Percentiles rank a stretch among this genome's conserved stretches.
Evolutionary conservation across 1,140 invertebrate genomes (phyloP).

Genomic region (Teleogryllus occipitalis): DNA sequence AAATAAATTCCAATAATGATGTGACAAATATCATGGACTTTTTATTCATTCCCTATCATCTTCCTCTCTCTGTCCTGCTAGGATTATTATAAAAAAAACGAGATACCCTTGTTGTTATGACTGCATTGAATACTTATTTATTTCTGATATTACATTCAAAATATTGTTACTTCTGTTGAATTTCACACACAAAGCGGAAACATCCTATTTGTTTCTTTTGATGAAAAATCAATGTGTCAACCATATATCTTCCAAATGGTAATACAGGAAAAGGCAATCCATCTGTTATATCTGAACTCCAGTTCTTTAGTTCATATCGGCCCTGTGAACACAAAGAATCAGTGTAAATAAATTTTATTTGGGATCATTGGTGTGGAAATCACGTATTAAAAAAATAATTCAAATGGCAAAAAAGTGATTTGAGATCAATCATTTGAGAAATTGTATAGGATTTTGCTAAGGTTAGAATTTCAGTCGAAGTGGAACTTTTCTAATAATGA

Average conservation of each 20-base stretch:
- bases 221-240: not conserved
- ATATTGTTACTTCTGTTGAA: not conserved
- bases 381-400: too few relatives aligned
- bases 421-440: too few relatives aligned
- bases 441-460: too few relatives aligned
- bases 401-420: too few relatives aligned
- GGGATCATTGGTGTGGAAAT: too few relatives aligned
- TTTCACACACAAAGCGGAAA: not conserved
- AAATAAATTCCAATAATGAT: constrained; percentile 16
- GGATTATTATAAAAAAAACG: too few relatives aligned
- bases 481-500: too few relatives aligned
- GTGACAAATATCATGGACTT: not conserved
- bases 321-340: not conserved
- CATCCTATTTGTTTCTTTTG: not conserved
- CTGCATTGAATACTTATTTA: too few relatives aligned
- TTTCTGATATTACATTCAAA: too few relatives aligned
- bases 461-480: too few relatives aligned
- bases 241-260: not conserved
- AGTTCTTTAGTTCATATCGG: not conserved
- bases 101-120: too few relatives aligned
- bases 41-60: not conserved
- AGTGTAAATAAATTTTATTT: not conserved
- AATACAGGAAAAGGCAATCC: not conserved
- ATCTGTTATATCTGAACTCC: not conserved
- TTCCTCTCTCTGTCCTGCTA: not conserved